Evolutionary conservation across 2,797 vertebrate genomes (phyloP).

Genomic region (Mycteria americana): DNA sequence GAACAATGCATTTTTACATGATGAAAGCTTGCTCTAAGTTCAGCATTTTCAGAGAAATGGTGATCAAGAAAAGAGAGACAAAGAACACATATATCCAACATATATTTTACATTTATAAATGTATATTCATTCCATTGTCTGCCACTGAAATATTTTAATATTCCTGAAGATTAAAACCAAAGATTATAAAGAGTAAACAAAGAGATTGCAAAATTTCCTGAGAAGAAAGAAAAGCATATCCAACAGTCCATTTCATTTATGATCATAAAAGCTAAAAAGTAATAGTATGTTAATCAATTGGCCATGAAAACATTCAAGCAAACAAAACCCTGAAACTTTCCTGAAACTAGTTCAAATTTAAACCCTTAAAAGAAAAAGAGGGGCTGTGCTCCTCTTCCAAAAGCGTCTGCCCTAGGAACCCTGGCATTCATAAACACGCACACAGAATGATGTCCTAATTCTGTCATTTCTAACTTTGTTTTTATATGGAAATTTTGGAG

Average conservation of each 20-base stretch:
- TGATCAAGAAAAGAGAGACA: background rate
- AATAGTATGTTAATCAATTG: background rate
- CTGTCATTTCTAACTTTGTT: background rate
- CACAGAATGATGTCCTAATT: background rate
- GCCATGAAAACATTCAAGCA: background rate
- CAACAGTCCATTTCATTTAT: background rate
- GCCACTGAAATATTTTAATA: background rate
- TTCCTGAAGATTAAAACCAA: background rate
- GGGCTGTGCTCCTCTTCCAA: background rate
- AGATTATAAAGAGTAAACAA: background rate
- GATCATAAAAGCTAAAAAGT: background rate
- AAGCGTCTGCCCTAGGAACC: background rate
- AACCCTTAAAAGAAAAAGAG: background rate
- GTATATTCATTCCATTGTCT: background rate
- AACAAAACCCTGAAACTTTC: background rate
- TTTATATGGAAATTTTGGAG: background rate
- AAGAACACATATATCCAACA: background rate
- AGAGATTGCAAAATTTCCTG: background rate
- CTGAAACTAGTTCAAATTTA: background rate
- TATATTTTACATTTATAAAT: background rate
- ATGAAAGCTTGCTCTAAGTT: background rate
- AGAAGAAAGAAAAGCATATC: background rate
- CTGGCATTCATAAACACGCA: background rate
- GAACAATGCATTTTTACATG: background rate
- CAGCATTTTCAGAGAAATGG: conserved; percentile 17